phyloP scores from a whole-genome alignment of 2,113 vertebrate genomes.

The rabbit (Oryctolagus cuniculus) region mOryCun1.1 NC_091441.1:50036501-50037000 shows the following conservation, averaged over 20 bases:
- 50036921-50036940: background rate
- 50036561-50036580: background rate
- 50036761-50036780: background rate
- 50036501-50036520: background rate
- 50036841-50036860: background rate
- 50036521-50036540: constrained; percentile 40
- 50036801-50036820: background rate
- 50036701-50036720: constrained; percentile 32
- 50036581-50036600: background rate
- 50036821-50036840: background rate
- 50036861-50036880: background rate
- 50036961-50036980: background rate
- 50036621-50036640: constrained; percentile 57
- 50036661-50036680: background rate
- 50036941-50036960: background rate
- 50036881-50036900: background rate
- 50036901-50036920: background rate
- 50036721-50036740: constrained; percentile 42
- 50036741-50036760: constrained; percentile 45
- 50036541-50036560: background rate
- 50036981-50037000: background rate
- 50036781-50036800: background rate
- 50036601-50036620: constrained; percentile 51
- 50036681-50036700: constrained; percentile 49
- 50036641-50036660: background rate